phyloP scores from a whole-genome alignment of 2,113 vertebrate species.

The Egretta garzetta region DNA sequence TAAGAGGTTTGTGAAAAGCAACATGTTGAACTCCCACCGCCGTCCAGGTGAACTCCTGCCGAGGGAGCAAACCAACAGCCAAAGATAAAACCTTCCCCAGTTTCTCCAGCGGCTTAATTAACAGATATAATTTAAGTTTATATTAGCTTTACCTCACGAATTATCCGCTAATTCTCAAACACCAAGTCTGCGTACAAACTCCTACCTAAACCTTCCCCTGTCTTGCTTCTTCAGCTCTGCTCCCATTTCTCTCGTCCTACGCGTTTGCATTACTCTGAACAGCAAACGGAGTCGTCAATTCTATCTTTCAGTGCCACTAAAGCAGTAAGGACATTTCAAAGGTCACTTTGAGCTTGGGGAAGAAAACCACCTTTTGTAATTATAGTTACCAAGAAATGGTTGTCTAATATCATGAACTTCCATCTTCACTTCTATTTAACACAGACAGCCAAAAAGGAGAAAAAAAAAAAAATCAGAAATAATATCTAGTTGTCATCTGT shows the following conservation, averaged over 20 bases:
- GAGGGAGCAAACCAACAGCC: neutral
- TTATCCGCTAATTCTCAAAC: neutral
- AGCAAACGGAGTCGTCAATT: neutral
- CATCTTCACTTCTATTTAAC: neutral
- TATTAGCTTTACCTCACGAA: neutral
- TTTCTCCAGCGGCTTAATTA: neutral
- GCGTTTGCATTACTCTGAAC: neutral
- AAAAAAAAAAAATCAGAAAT: neutral
- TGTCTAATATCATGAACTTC: neutral
- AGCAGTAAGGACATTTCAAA: neutral
- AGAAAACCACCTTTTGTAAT: neutral
- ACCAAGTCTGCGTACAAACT: neutral
- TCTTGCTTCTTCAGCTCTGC: neutral
- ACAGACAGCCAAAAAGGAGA: neutral
- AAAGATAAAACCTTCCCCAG: neutral
- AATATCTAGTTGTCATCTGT: neutral
- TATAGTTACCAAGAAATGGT: neutral
- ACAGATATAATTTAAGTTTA: neutral
- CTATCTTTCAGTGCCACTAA: neutral
- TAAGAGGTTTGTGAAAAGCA: neutral
- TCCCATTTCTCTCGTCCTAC: fast-evolving
- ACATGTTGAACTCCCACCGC: neutral
- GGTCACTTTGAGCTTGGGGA: neutral
- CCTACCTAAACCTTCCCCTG: neutral
- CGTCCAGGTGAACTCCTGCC: fast-evolving